Base-by-base conservation (phyloP, 1,140 invertebrate genomes). In the Holotrichia oblita region DNA sequence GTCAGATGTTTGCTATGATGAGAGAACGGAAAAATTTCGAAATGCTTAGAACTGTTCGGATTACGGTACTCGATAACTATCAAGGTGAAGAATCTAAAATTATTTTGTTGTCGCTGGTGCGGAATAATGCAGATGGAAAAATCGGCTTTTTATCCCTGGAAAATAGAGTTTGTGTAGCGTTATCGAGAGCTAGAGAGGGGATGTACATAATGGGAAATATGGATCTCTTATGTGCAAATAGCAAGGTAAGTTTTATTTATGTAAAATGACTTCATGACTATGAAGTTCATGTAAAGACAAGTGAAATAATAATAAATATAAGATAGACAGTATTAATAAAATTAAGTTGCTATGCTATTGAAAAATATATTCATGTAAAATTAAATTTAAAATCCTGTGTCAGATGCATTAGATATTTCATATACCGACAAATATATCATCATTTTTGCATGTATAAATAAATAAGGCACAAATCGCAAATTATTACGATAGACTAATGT, bases 61-160 rank as follows among this genome's bases (percentile, higher is more conserved):
- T 96, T 20, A 90, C 91, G 44, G 90, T 91, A 6, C 91, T 97
- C 0, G 96, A 97, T 85, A 95, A 94, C 84, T 96, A 91, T 84
- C 95, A 96, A 89, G 95, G 96, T 0, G 93, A 96, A 85, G 96
- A 97, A 86, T 94, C 92, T 48, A 92, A 95, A 81, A 95, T 97
- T 40, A 93, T 97, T 77, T 83, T 97, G 2, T 84, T 97, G 9
- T 97, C 96, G 0, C 87, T 97, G 2, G 95, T 97, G 0, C 88
- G 96, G 78, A 96, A 92, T 84, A 94, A 94, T 83, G 79, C 85
- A 6, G 87, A 91, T 6, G 89, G 89, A n/a, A 90, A 89, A 40
- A 92, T 96, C 83, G 96, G 96, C 4, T 97, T 96, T 87, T 85
- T 97, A 4, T 90, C 89, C 24, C 91, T 89, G 61, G 88, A 91